Evolutionary conservation across 2,888 invertebrate genomes (phyloP).

Genomic region (Himalopsyche kuldschensis): DNA sequence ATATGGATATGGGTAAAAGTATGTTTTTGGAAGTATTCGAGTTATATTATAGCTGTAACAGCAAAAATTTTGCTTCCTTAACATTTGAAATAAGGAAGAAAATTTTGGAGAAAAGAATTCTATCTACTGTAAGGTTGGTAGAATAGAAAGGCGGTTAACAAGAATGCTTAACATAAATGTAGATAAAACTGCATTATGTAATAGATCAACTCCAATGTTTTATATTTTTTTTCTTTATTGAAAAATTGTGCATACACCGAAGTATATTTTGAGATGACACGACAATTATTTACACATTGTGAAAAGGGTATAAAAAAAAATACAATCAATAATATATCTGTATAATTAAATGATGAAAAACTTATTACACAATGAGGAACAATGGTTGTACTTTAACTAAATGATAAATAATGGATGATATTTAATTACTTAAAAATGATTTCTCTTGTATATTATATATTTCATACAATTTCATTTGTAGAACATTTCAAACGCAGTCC

Average conservation of each 20-base stretch:
- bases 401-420: constrained; percentile 23
- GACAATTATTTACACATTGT: not conserved
- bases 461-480: not conserved
- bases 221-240: not conserved
- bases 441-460: constrained; percentile 3
- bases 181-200: not conserved
- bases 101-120: too few relatives aligned
- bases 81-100: too few relatives aligned
- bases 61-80: too few relatives aligned
- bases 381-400: constrained; percentile 34
- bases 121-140: too few relatives aligned
- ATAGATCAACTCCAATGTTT: not conserved
- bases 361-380: constrained; percentile 34
- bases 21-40: too few relatives aligned
- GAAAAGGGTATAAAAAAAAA: not conserved
- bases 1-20: too few relatives aligned
- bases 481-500: not conserved
- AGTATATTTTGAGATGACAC: not conserved
- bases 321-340: constrained; percentile 7
- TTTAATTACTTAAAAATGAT: not conserved
- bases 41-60: too few relatives aligned
- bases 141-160: too few relatives aligned
- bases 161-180: too few relatives aligned
- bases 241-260: not conserved
- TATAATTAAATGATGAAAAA: constrained; percentile 20